Evolutionary conservation across 2,113 vertebrate species (phyloP).

Genomic region (Ursus arctos): DNA sequence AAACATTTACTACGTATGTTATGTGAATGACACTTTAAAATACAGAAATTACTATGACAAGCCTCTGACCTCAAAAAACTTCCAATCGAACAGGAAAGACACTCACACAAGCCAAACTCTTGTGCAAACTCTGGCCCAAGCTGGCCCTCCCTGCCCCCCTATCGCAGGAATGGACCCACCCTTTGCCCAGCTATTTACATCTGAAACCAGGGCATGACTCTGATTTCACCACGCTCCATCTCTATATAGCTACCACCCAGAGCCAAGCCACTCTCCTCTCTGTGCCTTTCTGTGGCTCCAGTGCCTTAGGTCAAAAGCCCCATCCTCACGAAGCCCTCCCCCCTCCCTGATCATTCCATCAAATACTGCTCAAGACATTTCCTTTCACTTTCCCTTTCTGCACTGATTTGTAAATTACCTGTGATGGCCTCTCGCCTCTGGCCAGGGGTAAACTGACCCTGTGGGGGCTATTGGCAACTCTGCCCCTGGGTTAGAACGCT

Average conservation of each 20-base stretch:
- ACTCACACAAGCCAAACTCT: neutral
- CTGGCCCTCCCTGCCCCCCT: too few species aligned
- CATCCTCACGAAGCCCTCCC: neutral
- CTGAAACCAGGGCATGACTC: neutral
- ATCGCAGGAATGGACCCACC: neutral
- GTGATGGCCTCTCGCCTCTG: neutral
- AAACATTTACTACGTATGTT: neutral
- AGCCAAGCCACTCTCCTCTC: neutral
- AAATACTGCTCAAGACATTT: neutral
- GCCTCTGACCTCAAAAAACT: neutral
- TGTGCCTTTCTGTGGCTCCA: neutral
- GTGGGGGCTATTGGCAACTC: neutral
- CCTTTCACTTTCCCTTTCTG: neutral
- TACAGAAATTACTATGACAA: neutral
- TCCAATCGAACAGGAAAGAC: neutral
- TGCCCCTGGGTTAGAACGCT: neutral
- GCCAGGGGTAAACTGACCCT: too few species aligned
- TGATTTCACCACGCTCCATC: neutral
- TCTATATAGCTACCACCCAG: neutral
- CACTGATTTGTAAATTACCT: neutral
- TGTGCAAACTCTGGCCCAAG: rapidly evolving
- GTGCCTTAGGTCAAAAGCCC: neutral
- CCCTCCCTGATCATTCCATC: neutral
- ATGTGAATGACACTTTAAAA: neutral
- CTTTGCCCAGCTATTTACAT: neutral